phyloP scores from a whole-genome alignment of 1,140 invertebrate species.

The Neodiprion fabricii region DNA sequence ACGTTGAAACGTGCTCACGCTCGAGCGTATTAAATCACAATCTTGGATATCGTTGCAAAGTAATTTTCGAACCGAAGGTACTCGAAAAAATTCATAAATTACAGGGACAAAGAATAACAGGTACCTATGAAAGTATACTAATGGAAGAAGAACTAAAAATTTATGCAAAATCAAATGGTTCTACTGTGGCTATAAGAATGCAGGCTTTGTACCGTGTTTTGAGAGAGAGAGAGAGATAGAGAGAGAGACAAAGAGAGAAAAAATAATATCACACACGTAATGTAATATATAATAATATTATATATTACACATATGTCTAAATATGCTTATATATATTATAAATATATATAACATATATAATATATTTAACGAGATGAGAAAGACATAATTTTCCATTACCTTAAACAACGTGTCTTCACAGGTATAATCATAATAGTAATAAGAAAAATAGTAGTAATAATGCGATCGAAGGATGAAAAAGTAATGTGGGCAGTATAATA shows the following conservation, averaged over 20 bases:
- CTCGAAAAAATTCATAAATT: too few relatives aligned
- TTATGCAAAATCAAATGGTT: slow-evolving; percentile 14
- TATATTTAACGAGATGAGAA: background rate
- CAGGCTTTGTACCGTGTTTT: background rate
- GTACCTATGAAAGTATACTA: too few relatives aligned
- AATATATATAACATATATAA: slow-evolving; percentile 6
- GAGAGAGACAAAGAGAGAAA: slow-evolving; percentile 27
- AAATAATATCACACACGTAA: slow-evolving; percentile 23
- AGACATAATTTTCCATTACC: slow-evolving; percentile 21
- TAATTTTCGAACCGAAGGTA: too few relatives aligned
- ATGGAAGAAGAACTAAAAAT: background rate
- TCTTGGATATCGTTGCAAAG: too few relatives aligned
- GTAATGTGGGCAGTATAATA: slow-evolving; percentile 21
- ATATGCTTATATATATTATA: slow-evolving; percentile 23
- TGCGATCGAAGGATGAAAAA: slow-evolving; percentile 25
- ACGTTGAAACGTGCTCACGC: too few relatives aligned
- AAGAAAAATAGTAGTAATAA: background rate
- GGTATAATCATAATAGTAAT: too few relatives aligned
- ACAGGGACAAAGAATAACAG: too few relatives aligned
- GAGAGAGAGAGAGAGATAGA: slow-evolving; percentile 27
- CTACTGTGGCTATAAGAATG: slow-evolving; percentile 23
- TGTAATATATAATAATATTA: background rate
- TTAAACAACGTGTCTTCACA: background rate
- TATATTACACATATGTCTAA: too few relatives aligned
- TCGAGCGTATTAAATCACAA: too few relatives aligned